Evolutionary conservation across 2,888 invertebrate genomes (phyloP).

Genomic region (Tinea pellionella): DNA sequence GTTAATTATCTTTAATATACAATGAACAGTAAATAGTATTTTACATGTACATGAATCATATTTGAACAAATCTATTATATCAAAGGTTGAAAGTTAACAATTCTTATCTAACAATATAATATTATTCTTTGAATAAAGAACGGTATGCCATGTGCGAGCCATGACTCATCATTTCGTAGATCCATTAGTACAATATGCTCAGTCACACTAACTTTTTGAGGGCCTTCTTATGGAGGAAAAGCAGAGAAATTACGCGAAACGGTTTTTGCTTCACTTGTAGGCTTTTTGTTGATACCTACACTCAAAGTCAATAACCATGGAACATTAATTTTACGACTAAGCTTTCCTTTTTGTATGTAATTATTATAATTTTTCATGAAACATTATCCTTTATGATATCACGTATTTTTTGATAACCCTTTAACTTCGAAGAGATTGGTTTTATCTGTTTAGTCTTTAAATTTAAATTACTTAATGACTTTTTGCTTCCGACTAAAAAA

Average conservation of each 20-base stretch:
- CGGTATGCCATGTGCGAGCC: constrained; percentile 40
- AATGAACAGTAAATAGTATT: no score
- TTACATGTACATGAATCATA: no score
- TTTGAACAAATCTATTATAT: no score
- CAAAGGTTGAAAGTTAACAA: background rate
- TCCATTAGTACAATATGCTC: constrained; percentile 57
- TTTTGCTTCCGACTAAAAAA: background rate
- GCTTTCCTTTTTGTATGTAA: background rate
- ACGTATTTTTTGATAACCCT: background rate
- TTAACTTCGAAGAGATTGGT: background rate
- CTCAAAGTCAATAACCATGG: constrained; percentile 14
- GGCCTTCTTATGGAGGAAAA: constrained; percentile 19
- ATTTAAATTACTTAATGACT: background rate
- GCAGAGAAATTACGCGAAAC: constrained; percentile 23
- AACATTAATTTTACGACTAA: constrained; percentile 13
- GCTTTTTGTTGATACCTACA: constrained; percentile 12
- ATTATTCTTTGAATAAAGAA: constrained; percentile 1
- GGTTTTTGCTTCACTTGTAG: constrained; percentile 2
- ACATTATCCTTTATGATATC: background rate
- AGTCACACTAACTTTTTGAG: constrained; percentile 54
- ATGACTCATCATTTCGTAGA: constrained; percentile 50
- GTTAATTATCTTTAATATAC: no score
- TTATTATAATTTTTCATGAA: background rate
- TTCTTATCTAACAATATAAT: background rate
- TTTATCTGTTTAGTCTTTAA: background rate